Conservation (phyloP, 2,113 vertebrate genomes). For the Sinocyclocheilus anshuiensis region DNA sequence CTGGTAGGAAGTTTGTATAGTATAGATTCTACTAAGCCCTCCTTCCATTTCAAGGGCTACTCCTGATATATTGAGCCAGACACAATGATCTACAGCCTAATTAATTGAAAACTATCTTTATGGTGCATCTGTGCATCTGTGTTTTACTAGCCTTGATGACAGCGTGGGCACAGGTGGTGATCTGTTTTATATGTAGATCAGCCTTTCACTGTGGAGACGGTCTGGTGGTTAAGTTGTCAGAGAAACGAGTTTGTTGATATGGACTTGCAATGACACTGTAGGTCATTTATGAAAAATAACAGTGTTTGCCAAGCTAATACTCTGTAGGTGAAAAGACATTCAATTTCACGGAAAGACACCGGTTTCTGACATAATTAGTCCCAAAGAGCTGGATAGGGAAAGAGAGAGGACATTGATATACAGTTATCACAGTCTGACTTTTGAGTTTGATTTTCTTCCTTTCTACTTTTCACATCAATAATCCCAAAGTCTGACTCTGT, state of each 20-base stretch:
- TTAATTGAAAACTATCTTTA: constrained; percentile 15
- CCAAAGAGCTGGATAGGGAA: neutral
- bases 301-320: constrained; percentile 38
- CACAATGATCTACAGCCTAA: constrained; percentile 1
- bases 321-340: constrained; percentile 20
- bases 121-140: constrained; percentile 19
- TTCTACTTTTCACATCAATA: constrained; percentile 22
- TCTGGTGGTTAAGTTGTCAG: neutral
- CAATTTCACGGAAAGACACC: constrained; percentile 20
- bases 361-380: constrained; percentile 37
- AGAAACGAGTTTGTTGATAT: constrained; percentile 24
- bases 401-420: neutral
- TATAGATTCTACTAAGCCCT: neutral
- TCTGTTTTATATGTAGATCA: constrained; percentile 8
- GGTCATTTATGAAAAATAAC: constrained; percentile 8
- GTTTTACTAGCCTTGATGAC: constrained; percentile 3
- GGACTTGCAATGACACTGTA: constrained; percentile 10
- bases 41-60: neutral
- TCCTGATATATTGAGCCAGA: constrained; percentile 5
- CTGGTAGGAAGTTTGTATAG: neutral
- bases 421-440: neutral
- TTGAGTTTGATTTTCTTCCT: neutral
- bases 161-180: neutral
- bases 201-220: neutral
- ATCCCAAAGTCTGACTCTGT: constrained; percentile 56